Evolutionary conservation across 2,113 vertebrate genomes (phyloP), one percentile per base, ranked within the genome.

Genomic region (Notothenia rossii): DNA sequence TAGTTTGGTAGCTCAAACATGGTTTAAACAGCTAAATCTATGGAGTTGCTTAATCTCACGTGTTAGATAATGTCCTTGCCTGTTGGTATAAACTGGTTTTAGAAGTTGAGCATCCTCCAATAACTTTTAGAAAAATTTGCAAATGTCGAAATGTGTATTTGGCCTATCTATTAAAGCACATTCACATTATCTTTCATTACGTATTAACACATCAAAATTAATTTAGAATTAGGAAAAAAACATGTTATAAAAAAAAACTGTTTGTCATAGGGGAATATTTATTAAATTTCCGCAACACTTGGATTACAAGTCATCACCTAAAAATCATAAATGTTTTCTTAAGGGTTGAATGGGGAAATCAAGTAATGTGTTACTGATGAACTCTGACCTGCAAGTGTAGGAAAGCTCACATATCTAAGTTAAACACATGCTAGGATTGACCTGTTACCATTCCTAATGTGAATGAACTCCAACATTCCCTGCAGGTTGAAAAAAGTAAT

Each of bases 361-460:
- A 17, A 20, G 7, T 45, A 15, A 25, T 65, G 70, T 43, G 14
- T 29, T 1, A 13, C 4, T 58, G 12, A 50, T 69, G 4, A 74
- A 56, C 33, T 43, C 18, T 29, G 18, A 61, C 50, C 22, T 64
- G 2, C 56, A 72, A 18, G 58, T 70, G 58, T 14, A 48, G 64
- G 33, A 56, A 69, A 63, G 45, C 49, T 1, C 14, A 3, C 6
- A 17, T 43, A 18, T 55, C 15, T 49, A 10, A 7, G 58, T 58
- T 82, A 70, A 74, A 46, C 20, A 69, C 64, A 36, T 54, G 22
- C 36, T 13, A 51, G 13, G 4, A 64, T 61, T 43, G 7, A 58
- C 45, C 20, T 51, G 33, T 73, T 62, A 11, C 7, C 22, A 22
- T 22, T 22, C 22, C 0, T 29, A 51, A 64, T 0, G 0, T 58